Evolutionary conservation across 2,797 vertebrate genomes (phyloP).

Genomic region (Acropternis orthonyx): DNA sequence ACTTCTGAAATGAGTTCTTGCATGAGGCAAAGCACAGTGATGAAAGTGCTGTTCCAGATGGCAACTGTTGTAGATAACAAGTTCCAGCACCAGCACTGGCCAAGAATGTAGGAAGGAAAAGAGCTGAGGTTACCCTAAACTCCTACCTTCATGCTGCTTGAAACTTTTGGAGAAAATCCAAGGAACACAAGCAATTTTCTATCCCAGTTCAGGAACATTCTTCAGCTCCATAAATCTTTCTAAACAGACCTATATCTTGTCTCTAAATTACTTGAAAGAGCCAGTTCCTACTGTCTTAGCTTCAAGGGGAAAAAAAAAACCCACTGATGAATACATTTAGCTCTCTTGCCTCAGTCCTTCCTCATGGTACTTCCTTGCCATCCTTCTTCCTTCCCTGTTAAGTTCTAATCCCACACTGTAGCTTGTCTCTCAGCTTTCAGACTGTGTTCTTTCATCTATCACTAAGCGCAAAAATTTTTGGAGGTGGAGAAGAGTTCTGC

Average conservation of each 20-base stretch:
- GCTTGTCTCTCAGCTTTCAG: not conserved
- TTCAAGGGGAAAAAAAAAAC: not conserved
- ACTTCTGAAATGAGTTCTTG: not conserved
- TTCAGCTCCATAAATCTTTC: conserved; percentile 3
- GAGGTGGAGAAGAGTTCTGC: not conserved
- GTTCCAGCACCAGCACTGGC: not conserved
- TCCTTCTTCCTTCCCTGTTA: not conserved
- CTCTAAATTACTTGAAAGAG: not conserved
- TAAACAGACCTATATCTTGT: conserved; percentile 16
- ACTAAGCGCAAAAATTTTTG: not conserved
- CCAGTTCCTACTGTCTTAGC: not conserved
- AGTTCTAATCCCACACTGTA: not conserved
- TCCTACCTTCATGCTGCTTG: conserved; percentile 30
- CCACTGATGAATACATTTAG: not conserved
- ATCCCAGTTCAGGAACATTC: not conserved
- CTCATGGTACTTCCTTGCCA: not conserved
- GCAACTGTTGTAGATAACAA: not conserved
- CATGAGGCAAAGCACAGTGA: not conserved
- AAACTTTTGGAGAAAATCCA: conserved; percentile 39
- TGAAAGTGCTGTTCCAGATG: not conserved
- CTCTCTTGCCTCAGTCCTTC: not conserved
- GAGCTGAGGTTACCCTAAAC: conserved; percentile 42
- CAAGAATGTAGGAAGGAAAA: conserved; percentile 24
- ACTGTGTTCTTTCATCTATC: not conserved
- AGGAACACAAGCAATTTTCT: conserved; percentile 12